Evolutionary conservation across 2,888 invertebrate species (phyloP), one percentile per base, ranked within the genome.

Genomic region (Tachina grossa): DNA sequence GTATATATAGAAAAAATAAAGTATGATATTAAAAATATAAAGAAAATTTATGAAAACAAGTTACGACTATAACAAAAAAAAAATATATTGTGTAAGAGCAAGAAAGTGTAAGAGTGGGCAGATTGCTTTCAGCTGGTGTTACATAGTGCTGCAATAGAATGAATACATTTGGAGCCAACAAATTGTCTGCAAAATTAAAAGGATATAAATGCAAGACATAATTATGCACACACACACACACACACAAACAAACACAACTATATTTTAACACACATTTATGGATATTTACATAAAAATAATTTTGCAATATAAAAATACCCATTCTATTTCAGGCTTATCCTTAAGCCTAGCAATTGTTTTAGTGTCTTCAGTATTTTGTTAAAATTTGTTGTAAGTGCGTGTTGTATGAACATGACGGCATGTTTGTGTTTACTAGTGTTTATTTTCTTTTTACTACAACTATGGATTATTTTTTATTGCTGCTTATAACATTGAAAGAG

Each of bases 161-260:
- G 13, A 69, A 57, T 71, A 78, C 55, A 55, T 45, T 72, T 83
- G 83, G 85, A 85, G 85, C 85, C 85, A 85, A 53, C 45, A 72
- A 76, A 83, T 85, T 85, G 84, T 72, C 81, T 77, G 74, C 51
- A 55, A 76, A 74, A 57, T 66, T 61, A 66, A 74, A 75, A 72
- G 65, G 65, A 80, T 71, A n/a, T 61, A 75, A 68, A 81, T 59
- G 59, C 74, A 81, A n/a, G 51, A 65, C 45, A 53, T 51, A 43
- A 9, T n/a, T 51, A 3, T n/a, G 51, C 49, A 66, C 13, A 57
- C 76, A 14, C 13, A 55, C 16, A 65, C 11, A 14, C 65, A 66
- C 49, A 66, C 1, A 11, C 16, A 61, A 39, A 51, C 8, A 61
- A 13, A 61, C 49, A 51, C 8, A 61, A 13, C 14, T 19, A 16